Evolutionary conservation across 2,113 vertebrate species (phyloP).

Genomic region (Electrona antarctica): DNA sequence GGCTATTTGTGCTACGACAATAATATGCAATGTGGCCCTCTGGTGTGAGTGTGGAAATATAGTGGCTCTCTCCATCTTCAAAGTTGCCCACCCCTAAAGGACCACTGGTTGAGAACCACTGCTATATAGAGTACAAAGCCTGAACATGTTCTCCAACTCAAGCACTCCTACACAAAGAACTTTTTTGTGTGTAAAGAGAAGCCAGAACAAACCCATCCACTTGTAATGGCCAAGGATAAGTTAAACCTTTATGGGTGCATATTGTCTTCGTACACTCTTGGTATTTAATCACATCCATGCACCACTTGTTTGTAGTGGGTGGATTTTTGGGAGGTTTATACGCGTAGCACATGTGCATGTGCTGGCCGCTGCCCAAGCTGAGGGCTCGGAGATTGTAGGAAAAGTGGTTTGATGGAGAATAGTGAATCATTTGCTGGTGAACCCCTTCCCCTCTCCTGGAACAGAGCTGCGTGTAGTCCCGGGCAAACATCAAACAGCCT

Average conservation of each 20-base stretch:
- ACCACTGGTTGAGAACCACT: too few species aligned
- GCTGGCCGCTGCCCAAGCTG: constrained; percentile 29
- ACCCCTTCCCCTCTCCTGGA: constrained; percentile 57
- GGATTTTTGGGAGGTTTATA: constrained; percentile 22
- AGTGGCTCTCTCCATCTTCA: too few species aligned
- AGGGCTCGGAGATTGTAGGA: constrained; percentile 28
- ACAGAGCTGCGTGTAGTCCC: constrained; percentile 50
- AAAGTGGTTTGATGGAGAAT: constrained; percentile 64
- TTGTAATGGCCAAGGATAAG: not conserved
- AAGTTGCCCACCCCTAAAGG: too few species aligned
- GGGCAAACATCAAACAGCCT: constrained; percentile 70
- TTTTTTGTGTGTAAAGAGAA: not conserved
- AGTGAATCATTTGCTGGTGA: constrained; percentile 67
- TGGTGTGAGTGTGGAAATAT: too few species aligned
- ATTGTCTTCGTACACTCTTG: constrained; percentile 1
- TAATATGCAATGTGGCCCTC: too few species aligned
- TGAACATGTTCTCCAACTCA: too few species aligned
- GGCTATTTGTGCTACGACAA: too few species aligned
- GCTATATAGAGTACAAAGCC: too few species aligned
- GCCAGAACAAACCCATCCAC: not conserved
- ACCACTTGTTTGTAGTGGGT: constrained; percentile 5
- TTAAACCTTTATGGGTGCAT: constrained; percentile 20
- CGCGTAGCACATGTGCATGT: constrained; percentile 24
- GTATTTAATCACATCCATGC: not conserved
- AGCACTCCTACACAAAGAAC: too few species aligned